Evolutionary conservation across 2,888 invertebrate species (phyloP).

Genomic region (Acleris laterana): DNA sequence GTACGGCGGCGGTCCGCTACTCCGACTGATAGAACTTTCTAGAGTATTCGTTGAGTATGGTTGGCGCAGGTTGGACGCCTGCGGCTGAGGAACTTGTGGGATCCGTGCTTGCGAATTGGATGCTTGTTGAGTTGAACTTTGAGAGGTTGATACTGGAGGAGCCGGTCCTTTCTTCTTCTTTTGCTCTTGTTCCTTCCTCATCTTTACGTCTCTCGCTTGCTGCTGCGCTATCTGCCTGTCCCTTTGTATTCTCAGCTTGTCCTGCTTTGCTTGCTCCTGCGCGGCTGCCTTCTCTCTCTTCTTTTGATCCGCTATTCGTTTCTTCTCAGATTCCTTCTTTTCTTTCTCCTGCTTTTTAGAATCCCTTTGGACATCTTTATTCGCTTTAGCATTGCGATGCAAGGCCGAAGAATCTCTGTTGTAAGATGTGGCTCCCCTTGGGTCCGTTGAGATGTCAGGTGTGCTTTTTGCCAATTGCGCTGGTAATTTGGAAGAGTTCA

Average conservation of each 20-base stretch:
- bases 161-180: conserved; percentile 42
- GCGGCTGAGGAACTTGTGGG: conserved; percentile 16
- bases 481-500: conserved; percentile 43
- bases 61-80: conserved; percentile 28
- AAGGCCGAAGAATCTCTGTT: conserved; percentile 30
- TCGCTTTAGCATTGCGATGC: conserved; percentile 42
- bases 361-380: conserved; percentile 44
- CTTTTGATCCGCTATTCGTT: conserved; percentile 53
- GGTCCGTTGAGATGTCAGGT: conserved; percentile 57
- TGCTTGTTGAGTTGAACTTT: conserved; percentile 36
- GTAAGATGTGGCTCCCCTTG: conserved; percentile 47
- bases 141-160: conserved; percentile 35
- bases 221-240: conserved; percentile 46
- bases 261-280: conserved; percentile 55
- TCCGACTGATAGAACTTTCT: conserved; percentile 73
- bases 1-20: conserved; percentile 74
- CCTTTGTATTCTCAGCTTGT: conserved; percentile 53
- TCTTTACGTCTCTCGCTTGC: conserved; percentile 43
- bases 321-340: conserved; percentile 62
- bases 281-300: conserved; percentile 53
- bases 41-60: conserved; percentile 64
- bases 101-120: conserved; percentile 15
- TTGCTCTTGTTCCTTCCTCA: conserved; percentile 44
- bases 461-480: conserved; percentile 53
- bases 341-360: conserved; percentile 55